phyloP scores from a whole-genome alignment of 2,888 invertebrate species.

The Machimus rusticus region DNA sequence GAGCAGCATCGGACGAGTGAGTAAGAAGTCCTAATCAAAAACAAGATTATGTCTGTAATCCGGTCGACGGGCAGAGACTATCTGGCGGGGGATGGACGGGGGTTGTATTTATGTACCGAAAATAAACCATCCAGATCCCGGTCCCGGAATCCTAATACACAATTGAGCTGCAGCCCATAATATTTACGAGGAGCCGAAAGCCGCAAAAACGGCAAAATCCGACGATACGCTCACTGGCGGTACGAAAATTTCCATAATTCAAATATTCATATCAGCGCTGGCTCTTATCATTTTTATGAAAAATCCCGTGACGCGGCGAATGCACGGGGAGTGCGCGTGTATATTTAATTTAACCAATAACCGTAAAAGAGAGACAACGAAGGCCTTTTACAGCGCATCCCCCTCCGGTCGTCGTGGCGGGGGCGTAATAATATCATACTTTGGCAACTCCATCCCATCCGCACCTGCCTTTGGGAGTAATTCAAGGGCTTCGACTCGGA shows the following conservation, averaged over 20 bases:
- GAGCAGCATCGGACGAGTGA: background rate
- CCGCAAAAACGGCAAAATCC: background rate
- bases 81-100: background rate
- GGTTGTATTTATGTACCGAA: background rate
- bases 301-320: slow-evolving; percentile 42
- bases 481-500: slow-evolving; percentile 40
- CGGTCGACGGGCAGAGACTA: background rate
- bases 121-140: background rate
- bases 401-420: background rate
- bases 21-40: background rate
- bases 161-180: slow-evolving; percentile 22
- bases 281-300: slow-evolving; percentile 44
- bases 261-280: slow-evolving; percentile 45
- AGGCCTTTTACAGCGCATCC: slow-evolving; percentile 42
- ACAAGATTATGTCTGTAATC: background rate
- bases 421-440: slow-evolving; percentile 33
- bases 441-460: slow-evolving; percentile 38
- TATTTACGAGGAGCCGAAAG: slow-evolving; percentile 20
- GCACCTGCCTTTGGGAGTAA: slow-evolving; percentile 37
- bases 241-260: slow-evolving; percentile 39
- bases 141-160: background rate
- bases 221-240: background rate
- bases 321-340: slow-evolving; percentile 40
- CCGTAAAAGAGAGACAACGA: slow-evolving; percentile 45
- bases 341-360: slow-evolving; percentile 47